Percentiles rank a stretch among this genome's conserved stretches.
Conservation (phyloP, 2,888 invertebrate species). For the Kryphioiulus occultus region DNA sequence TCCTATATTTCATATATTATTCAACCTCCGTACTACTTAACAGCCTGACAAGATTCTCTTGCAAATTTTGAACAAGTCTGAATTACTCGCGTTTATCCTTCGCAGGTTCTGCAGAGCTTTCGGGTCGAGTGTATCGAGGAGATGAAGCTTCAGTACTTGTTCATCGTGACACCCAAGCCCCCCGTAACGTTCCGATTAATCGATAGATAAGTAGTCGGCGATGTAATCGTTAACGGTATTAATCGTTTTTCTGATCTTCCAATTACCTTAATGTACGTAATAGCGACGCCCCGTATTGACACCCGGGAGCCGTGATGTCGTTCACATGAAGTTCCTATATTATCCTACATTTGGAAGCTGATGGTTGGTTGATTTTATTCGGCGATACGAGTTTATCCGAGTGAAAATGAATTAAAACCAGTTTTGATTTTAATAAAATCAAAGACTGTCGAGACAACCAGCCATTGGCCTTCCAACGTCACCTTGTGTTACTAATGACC, state of each 20-base stretch:
- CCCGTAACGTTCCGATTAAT: constrained; percentile 73
- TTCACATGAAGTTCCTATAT: background rate
- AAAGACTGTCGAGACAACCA: background rate
- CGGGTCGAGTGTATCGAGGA: constrained; percentile 74
- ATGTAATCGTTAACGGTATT: background rate
- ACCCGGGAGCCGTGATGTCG: background rate
- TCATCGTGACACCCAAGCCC: constrained; percentile 78
- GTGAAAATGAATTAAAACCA: too few relatives aligned
- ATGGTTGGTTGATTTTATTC: background rate
- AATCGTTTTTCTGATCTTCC: background rate
- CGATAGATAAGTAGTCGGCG: constrained; percentile 57
- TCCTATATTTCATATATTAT: too few relatives aligned
- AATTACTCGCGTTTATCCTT: background rate
- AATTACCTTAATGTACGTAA: constrained; percentile 25
- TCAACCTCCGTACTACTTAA: too few relatives aligned
- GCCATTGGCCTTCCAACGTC: background rate
- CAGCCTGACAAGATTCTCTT: background rate
- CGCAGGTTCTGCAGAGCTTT: constrained; percentile 75
- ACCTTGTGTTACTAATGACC: background rate
- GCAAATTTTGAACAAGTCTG: background rate
- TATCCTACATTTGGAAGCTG: background rate
- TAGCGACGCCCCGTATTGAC: background rate
- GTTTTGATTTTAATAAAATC: background rate
- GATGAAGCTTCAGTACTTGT: constrained; percentile 80
- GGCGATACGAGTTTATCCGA: too few relatives aligned